Evolutionary conservation across 2,888 invertebrate species (phyloP), one percentile per base, ranked within the genome.

Genomic region (Epicampocera succincta): DNA sequence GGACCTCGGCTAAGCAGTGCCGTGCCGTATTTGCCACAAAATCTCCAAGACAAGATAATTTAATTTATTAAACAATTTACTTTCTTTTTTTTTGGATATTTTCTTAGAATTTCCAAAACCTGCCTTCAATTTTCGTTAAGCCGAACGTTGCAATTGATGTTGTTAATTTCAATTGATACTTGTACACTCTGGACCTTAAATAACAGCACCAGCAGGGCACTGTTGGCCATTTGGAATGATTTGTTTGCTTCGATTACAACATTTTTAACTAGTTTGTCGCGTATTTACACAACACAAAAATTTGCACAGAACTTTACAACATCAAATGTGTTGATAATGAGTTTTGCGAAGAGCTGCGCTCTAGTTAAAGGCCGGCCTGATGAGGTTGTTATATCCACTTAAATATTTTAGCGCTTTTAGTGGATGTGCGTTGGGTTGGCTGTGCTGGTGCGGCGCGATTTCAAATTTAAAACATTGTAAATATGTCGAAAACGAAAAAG

Each of bases 151-250:
- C 56, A 66, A 76, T 80, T 80, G 66, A 66, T 60, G 81, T 69
- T 77, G 73, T 82, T 81, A 69, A 81, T 77, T 74, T 74, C 65
- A 77, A 82, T 82, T 82, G 81, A 82, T 77, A 76, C 77, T 77
- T 77, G 60, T 61, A 21, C 8, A 6, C 42, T 21, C 40, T 19
- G 6, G 6, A n/a, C 13, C 25, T 21, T 54, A 12, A 54, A 33
- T 33, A 17, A 54, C 0, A 15, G 11, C n/a, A 44, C 3, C n/a
- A n/a, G 6, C 44, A 19, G 8, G 21, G 11, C 33, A 2, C 40
- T 44, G 19, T 21, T 42, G n/a, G n/a, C 29, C 40, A 33, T 44
- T 58, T n/a, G 63, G 1, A n/a, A 56, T 60, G 44, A 72, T 73
- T 73, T 78, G 58, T 58, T 63, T 65, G 58, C 58, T 19, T 29